Conservation (phyloP, 1,140 invertebrate species). For the Caerostris extrusa region DNA sequence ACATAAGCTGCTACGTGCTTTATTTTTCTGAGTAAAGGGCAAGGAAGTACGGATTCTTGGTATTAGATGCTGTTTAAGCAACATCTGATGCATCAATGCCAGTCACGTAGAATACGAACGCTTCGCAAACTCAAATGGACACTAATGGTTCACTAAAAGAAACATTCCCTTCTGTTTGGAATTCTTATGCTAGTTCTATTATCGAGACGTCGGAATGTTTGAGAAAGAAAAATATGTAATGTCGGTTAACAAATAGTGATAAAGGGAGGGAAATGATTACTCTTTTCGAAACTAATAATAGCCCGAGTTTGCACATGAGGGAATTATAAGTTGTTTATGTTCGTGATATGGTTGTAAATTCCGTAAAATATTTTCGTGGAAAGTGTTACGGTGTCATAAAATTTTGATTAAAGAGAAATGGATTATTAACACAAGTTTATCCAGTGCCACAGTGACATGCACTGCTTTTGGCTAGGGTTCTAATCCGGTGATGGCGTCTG, state of each 20-base stretch:
- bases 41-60: constrained; percentile 1
- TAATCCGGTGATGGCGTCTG: too few species aligned
- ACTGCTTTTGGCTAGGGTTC: too few species aligned
- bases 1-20: constrained; percentile 39
- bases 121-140: not conserved
- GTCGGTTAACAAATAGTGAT: not conserved
- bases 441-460: too few species aligned
- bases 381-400: too few species aligned
- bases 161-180: constrained; percentile 1
- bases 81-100: not conserved
- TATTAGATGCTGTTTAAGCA: not conserved
- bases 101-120: constrained; percentile 3
- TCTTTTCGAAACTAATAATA: not conserved
- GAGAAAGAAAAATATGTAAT: not conserved
- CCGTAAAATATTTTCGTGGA: not conserved
- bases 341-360: not conserved
- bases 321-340: not conserved
- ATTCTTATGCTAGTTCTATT: not conserved
- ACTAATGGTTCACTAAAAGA: constrained; percentile 47
- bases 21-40: constrained; percentile 4
- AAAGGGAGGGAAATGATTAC: not conserved
- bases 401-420: too few species aligned
- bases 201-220: not conserved
- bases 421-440: too few species aligned
- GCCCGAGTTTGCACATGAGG: not conserved